These are phyloP conservation scores for Tiliacea citrago DNA, from an alignment of 2,888 invertebrate genomes.

Conservation along the genomic window DNA sequence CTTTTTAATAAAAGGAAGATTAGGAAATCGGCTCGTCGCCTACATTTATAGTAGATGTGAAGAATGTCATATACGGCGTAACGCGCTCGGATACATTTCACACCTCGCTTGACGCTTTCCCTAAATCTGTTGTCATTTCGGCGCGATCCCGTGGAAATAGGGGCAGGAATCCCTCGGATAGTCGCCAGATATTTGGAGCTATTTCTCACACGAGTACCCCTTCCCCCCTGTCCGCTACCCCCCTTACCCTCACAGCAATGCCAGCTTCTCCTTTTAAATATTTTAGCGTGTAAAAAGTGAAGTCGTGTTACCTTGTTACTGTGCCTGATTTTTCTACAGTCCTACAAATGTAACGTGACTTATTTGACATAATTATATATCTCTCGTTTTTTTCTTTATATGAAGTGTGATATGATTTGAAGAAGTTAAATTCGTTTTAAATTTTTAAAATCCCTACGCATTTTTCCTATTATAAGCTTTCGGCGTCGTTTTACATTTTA, in stretches of 20 bases:
- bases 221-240: constrained; percentile 42
- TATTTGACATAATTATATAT: constrained; percentile 25
- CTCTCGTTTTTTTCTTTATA: constrained; percentile 32
- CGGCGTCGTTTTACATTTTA: constrained; percentile 29
- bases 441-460: constrained; percentile 28
- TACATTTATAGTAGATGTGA: constrained; percentile 84
- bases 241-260: constrained; percentile 65
- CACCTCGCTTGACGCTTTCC: constrained; percentile 89
- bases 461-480: constrained; percentile 41
- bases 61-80: constrained; percentile 89
- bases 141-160: constrained; percentile 87
- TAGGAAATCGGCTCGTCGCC: constrained; percentile 83
- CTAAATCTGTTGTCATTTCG: constrained; percentile 90
- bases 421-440: constrained; percentile 22
- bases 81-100: constrained; percentile 89
- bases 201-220: constrained; percentile 85
- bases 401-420: constrained; percentile 48
- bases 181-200: constrained; percentile 86
- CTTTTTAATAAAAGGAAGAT: constrained; percentile 89
- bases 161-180: constrained; percentile 86
- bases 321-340: constrained; percentile 68
- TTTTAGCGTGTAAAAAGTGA: constrained; percentile 85
- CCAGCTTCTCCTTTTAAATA: constrained; percentile 84
- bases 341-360: constrained; percentile 46
- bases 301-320: constrained; percentile 82